phyloP scores from a whole-genome alignment of 2,113 vertebrate genomes.

The Seriola dumerili region DNA sequence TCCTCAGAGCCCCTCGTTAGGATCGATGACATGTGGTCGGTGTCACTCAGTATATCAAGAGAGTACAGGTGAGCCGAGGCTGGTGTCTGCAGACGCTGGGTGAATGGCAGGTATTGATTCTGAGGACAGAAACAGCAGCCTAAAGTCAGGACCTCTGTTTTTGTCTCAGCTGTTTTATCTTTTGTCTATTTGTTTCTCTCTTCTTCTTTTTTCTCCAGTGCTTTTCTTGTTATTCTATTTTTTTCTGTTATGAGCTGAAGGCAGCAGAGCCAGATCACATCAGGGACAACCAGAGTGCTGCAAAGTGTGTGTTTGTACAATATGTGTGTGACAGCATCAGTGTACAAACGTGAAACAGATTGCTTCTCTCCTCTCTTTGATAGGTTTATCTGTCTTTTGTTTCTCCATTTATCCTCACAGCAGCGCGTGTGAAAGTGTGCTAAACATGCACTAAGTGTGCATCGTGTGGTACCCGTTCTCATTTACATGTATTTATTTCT shows the following conservation, averaged over 20 bases:
- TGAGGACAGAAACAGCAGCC: neutral
- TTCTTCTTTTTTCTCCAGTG: neutral
- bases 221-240: too few relatives aligned
- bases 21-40: conserved; percentile 14
- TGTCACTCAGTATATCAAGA: neutral
- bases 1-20: neutral
- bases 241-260: conserved; percentile 1
- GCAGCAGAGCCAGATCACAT: neutral
- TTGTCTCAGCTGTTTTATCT: neutral
- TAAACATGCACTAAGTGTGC: neutral
- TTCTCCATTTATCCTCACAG: conserved; percentile 15
- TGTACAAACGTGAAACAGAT: conserved; percentile 43
- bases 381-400: conserved; percentile 27
- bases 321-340: conserved; percentile 11
- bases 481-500: conserved; percentile 28
- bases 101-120: conserved; percentile 18
- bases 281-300: conserved; percentile 22
- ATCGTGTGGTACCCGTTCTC: neutral
- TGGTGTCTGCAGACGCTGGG: neutral
- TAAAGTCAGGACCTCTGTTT: conserved; percentile 8
- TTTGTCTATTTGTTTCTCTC: neutral
- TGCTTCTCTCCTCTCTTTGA: conserved; percentile 28
- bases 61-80: neutral
- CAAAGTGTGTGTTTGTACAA: neutral
- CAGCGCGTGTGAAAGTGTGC: neutral